Evolutionary conservation across 2,888 invertebrate species (phyloP).

Genomic region (Congeria kusceri): DNA sequence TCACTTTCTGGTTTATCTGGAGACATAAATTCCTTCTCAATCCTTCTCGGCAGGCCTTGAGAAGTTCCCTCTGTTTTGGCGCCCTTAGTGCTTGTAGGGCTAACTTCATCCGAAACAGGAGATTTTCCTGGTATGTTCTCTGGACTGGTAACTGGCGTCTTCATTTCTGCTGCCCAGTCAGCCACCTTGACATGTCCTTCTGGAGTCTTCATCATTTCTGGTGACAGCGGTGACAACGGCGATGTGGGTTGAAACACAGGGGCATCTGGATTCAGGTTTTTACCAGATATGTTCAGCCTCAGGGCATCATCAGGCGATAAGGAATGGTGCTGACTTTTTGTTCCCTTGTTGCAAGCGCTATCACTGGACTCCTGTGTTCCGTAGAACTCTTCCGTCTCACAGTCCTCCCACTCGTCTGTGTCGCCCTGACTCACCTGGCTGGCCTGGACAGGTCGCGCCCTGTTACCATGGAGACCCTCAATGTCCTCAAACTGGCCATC

Average conservation of each 20-base stretch:
- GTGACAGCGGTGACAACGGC: conserved; percentile 68
- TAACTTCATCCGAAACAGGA: conserved; percentile 42
- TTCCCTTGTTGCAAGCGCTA: conserved; percentile 44
- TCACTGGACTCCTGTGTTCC: conserved; percentile 53
- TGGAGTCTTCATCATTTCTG: conserved; percentile 74
- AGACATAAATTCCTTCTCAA: conserved; percentile 44
- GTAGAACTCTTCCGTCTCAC: conserved; percentile 66
- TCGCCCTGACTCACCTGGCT: conserved; percentile 72
- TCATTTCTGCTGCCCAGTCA: conserved; percentile 73
- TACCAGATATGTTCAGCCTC: conserved; percentile 54
- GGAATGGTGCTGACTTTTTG: conserved; percentile 48
- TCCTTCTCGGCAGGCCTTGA: conserved; percentile 40
- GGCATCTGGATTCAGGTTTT: conserved; percentile 78
- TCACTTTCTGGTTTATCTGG: conserved; percentile 32
- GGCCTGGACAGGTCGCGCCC: conserved; percentile 12
- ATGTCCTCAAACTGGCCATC: conserved; percentile 69
- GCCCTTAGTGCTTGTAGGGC: conserved; percentile 41
- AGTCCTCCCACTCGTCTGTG: conserved; percentile 77
- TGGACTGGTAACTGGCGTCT: conserved; percentile 51
- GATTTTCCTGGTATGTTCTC: conserved; percentile 51
- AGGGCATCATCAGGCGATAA: conserved; percentile 61
- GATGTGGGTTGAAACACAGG: conserved; percentile 76
- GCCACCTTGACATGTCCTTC: conserved; percentile 68
- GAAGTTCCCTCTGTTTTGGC: conserved; percentile 17
- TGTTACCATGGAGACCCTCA: conserved; percentile 42